phyloP scores from a whole-genome alignment of 2,797 vertebrate species.

The Myotis planiceps region DNA sequence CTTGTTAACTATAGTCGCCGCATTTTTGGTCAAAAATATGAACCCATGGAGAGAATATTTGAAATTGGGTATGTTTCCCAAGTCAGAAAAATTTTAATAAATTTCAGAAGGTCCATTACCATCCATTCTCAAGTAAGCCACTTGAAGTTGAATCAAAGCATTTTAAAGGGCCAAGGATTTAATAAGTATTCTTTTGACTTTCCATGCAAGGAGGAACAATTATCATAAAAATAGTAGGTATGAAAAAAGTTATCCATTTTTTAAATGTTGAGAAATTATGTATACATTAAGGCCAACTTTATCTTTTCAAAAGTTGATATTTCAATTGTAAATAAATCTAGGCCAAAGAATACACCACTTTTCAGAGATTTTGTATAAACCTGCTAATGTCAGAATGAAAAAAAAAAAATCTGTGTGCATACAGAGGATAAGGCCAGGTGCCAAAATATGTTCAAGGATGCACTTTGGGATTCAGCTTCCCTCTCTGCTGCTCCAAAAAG shows the following conservation, averaged over 20 bases:
- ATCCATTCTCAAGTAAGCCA: constrained; percentile 4
- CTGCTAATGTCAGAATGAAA: not conserved
- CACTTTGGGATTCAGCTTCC: not conserved
- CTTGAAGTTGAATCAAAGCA: constrained; percentile 49
- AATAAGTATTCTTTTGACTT: constrained; percentile 28
- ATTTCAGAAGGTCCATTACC: constrained; percentile 55
- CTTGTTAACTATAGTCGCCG: constrained; percentile 37
- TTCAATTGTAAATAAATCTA: not conserved
- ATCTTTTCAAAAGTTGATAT: not conserved
- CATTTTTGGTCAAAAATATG: constrained; percentile 44
- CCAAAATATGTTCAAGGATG: not conserved
- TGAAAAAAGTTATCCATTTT: constrained; percentile 3
- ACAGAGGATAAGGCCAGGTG: not conserved
- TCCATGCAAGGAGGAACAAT: not conserved
- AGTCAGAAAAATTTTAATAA: constrained; percentile 37
- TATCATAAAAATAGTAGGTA: constrained; percentile 9
- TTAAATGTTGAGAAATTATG: constrained; percentile 37
- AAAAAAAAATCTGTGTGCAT: not conserved
- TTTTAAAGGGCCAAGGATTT: constrained; percentile 12
- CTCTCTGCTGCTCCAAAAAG: not conserved
- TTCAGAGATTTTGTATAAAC: not conserved
- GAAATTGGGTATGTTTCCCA: constrained; percentile 44
- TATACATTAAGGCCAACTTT: not conserved
- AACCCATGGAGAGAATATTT: constrained; percentile 46
- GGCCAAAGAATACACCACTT: not conserved